Conservation (phyloP, 37 sponge, comb jelly and placozoan species). For the Ephydatia muelleri region DNA sequence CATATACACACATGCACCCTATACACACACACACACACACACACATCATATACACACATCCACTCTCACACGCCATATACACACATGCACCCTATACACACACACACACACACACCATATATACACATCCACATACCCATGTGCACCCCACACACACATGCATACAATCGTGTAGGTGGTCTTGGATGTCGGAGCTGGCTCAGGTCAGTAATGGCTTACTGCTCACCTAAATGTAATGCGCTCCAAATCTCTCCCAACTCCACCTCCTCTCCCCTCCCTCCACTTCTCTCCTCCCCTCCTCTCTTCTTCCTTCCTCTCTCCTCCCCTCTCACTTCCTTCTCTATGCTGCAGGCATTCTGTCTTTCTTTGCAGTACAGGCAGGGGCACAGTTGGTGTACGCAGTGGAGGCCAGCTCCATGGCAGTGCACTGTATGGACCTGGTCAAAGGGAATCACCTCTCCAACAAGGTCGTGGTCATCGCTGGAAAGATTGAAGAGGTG, state of each 20-base stretch:
- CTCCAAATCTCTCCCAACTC: background rate
- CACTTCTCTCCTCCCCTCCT: background rate
- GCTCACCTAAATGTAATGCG: background rate
- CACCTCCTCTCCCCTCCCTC: background rate
- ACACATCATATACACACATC: slow-evolving; percentile 4
- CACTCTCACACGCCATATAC: too few species aligned
- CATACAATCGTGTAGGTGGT: slow-evolving; percentile 74
- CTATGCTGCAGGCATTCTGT: slow-evolving; percentile 71
- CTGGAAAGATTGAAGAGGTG: slow-evolving; percentile 96
- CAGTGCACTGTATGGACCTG: slow-evolving; percentile 64
- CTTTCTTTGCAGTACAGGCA: slow-evolving; percentile 95
- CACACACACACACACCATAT: too few species aligned
- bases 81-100: too few species aligned
- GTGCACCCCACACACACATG: slow-evolving; percentile 9
- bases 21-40: slow-evolving; percentile 15
- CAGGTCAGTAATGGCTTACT: slow-evolving; percentile 45
- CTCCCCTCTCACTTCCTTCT: background rate
- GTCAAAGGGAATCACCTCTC: slow-evolving; percentile 57
- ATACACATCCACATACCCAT: too few species aligned
- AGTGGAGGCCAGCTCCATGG: slow-evolving; percentile 90
- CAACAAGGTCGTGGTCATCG: slow-evolving; percentile 80
- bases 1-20: too few species aligned
- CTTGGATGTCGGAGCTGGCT: slow-evolving; percentile 95
- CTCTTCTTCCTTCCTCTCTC: background rate
- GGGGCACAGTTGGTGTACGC: slow-evolving; percentile 91